phyloP scores from a whole-genome alignment of 2,888 invertebrate species.

The Phengaris arion region DNA sequence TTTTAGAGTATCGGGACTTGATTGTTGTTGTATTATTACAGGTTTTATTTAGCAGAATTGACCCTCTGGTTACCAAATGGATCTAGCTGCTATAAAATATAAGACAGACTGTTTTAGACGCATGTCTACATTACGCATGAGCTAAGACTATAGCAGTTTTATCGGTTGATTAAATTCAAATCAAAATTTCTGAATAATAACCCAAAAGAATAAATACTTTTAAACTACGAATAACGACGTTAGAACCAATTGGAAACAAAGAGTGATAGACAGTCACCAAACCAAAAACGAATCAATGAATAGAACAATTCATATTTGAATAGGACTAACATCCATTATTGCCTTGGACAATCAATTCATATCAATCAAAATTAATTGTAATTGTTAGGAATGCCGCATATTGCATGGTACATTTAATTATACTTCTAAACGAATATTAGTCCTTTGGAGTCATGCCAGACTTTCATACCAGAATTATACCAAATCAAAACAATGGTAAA shows the following conservation, averaged over 20 bases:
- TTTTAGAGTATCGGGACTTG: too few relatives aligned
- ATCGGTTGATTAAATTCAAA: neutral
- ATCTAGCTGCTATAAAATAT: neutral
- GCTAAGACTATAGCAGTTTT: neutral
- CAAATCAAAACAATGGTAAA: too few relatives aligned
- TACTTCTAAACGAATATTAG: neutral
- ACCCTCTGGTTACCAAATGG: neutral
- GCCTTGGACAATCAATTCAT: constrained; percentile 14
- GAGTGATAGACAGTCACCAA: constrained; percentile 27
- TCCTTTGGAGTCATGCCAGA: too few relatives aligned
- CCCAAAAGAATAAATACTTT: neutral
- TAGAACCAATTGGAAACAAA: neutral
- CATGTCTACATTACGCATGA: constrained; percentile 2
- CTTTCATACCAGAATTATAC: too few relatives aligned
- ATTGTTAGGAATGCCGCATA: neutral
- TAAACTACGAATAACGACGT: neutral
- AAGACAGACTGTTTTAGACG: neutral
- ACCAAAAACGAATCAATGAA: constrained; percentile 37
- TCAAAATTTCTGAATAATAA: neutral
- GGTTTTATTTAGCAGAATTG: too few relatives aligned
- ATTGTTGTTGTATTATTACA: too few relatives aligned
- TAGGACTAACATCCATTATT: neutral
- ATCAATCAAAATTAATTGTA: neutral
- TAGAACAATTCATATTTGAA: constrained; percentile 34
- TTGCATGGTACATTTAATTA: neutral